Base-by-base conservation (phyloP, 2,797 vertebrate genomes). In the Myotis planiceps region DNA sequence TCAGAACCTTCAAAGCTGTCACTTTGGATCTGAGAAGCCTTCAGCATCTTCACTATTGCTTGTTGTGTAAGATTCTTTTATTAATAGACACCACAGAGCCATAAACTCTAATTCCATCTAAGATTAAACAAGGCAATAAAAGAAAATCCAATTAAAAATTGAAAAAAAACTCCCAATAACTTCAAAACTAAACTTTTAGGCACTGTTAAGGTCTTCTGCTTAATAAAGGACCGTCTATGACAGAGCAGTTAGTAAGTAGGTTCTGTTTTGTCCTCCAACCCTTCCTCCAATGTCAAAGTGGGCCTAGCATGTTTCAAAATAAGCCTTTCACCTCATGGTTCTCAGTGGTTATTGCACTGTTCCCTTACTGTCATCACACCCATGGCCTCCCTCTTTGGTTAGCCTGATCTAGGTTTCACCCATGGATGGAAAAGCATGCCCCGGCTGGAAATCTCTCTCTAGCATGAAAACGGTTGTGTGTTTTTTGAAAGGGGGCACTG, bases 341-440 rank as follows among this genome's bases (percentile, higher is more conserved):
- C 88, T 93, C 95, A 53, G 47, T 88, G 75, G 97, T 98, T 98
- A 98, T 98, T 98, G 98, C 98, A 98, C 98, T 97, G 96, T 97
- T 97, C 98, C 98, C 98, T 96, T 97, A 97, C 97, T 97, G 96
- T 95, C 87, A 96, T 98, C 97, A 96, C 66, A 55, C 60, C 83
- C 76, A 81, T 76, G 90, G 97, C 92, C 92, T 98, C 98, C 95
- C 95, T 97, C 97, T 98, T 98, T 98, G 98, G 97, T 98, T 98
- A 98, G 96, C 96, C 97, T 93, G 55, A 91, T 96, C 96, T 92
- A 95, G 95, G 95, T 96, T 97, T 97, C 91, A 94, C 69, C 82
- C 97, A 97, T 68, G 15, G 94, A 96, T 94, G 96, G 66, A 92
- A 96, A 96, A 97, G 88, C 60, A 90, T 76, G 51, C 58, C 91